Evolutionary conservation across 1,140 invertebrate species (phyloP), one percentile per base, ranked within the genome.

Genomic region (Andrena cerasifolii): DNA sequence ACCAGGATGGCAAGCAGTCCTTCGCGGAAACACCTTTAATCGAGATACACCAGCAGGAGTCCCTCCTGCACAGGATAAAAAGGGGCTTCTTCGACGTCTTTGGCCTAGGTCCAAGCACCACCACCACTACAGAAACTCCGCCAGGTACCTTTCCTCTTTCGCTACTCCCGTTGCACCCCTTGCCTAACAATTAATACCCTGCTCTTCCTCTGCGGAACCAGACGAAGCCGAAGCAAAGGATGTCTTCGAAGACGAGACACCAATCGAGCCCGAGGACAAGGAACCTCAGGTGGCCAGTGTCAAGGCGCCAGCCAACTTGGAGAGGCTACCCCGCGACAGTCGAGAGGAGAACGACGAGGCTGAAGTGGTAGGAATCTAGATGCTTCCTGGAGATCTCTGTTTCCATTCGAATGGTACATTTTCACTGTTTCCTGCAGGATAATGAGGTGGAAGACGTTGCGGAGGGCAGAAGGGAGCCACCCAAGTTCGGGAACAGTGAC

Each of bases 21-120:
- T 43, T 33, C n/a, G 45, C 28, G 53, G 77, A 88, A 26, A 65
- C 78, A 8, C 84, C 89, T 8, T 63, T 81, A 28, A 88, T 90
- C 65, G 85, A 90, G 54, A 87, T 53, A 45, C 84, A 84, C 16
- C 70, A 84, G 16, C 75, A 87, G 0, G 77, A 86, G 31, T 87
- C 89, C 0, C 18, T 91, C 2, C 83, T 92, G 33, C 84, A 87
- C 0, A 87, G 88, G 66, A 82, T 92, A 79, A 90, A 89, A 63
- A 80, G 88, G 47, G 62, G 79, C 14, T 0, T 90, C 0, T 67
- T 53, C 0, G 74, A 86, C 61, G 79, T 73, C 14, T 74, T 82
- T 0, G 3, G 10, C 5, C 8, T 80, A 0, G 1, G 49, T 0
- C 31, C 12, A 10, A 26, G 68, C 5, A 59, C 80, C 14, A 80